These are phyloP conservation scores for Eulemur rubriventer DNA, from an alignment of 2,797 vertebrate genomes.

Conservation along the genomic window DNA sequence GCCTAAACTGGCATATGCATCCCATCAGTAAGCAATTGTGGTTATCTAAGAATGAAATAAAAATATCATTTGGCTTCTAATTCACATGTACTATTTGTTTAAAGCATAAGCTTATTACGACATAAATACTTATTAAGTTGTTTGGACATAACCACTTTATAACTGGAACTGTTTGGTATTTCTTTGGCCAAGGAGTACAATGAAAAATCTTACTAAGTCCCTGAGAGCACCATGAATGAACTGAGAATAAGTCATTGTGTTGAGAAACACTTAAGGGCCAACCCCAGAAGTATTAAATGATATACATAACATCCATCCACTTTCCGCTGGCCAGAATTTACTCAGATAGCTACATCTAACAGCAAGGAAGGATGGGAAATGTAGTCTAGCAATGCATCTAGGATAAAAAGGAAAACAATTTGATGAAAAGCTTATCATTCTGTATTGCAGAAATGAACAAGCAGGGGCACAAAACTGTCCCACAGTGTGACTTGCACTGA, in stretches of 20 bases:
- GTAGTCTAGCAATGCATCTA: neutral
- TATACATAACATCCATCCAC: neutral
- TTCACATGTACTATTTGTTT: neutral
- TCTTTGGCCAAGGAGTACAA: neutral
- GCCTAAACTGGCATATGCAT: neutral
- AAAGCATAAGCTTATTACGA: neutral
- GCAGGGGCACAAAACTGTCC: neutral
- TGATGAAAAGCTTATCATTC: neutral
- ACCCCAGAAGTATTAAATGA: neutral
- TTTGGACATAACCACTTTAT: neutral
- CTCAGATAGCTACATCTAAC: neutral
- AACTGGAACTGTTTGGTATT: neutral
- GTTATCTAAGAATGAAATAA: slow-evolving; percentile 9
- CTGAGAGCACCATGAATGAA: neutral
- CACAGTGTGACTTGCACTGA: neutral
- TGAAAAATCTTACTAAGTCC: neutral
- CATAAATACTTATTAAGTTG: slow-evolving; percentile 6
- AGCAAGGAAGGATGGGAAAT: neutral
- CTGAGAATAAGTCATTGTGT: neutral
- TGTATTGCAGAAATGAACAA: neutral
- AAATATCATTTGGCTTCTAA: slow-evolving; percentile 39
- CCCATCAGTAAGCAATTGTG: neutral
- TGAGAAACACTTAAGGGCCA: neutral
- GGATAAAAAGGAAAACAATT: neutral
- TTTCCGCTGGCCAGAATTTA: neutral